Conservation (phyloP, 2,888 invertebrate genomes). For the Eristalis pertinax region DNA sequence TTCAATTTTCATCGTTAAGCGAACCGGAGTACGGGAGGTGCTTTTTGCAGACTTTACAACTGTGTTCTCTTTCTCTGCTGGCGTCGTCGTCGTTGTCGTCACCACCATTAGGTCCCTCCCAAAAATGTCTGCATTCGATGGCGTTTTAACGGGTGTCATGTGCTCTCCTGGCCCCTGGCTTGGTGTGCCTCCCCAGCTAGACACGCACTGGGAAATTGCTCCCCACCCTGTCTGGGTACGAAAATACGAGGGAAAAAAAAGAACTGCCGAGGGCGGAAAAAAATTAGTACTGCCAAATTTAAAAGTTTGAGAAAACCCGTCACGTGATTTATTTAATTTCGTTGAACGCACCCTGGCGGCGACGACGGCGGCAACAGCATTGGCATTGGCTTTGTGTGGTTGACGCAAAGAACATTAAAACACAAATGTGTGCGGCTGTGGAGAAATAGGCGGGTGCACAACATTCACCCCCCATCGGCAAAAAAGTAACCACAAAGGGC, state of each 20-base stretch:
- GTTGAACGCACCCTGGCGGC: constrained; percentile 23
- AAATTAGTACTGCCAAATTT: constrained; percentile 66
- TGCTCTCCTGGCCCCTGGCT: background rate
- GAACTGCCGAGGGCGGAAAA: background rate
- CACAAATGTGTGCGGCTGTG: constrained; percentile 45
- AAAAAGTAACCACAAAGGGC: constrained; percentile 53
- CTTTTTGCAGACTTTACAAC: constrained; percentile 52
- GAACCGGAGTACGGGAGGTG: constrained; percentile 38
- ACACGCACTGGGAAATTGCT: constrained; percentile 50
- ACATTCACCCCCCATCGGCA: constrained; percentile 41
- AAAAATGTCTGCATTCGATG: constrained; percentile 15
- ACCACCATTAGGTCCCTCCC: constrained; percentile 8
- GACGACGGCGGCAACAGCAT: background rate
- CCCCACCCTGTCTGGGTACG: constrained; percentile 24
- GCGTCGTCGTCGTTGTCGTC: constrained; percentile 19
- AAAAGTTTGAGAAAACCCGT: constrained; percentile 21
- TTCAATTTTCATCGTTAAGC: constrained; percentile 66
- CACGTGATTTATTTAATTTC: constrained; percentile 65
- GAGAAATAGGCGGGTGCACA: background rate
- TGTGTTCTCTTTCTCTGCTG: constrained; percentile 18
- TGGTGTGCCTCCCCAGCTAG: constrained; percentile 34
- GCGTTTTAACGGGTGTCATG: constrained; percentile 21
- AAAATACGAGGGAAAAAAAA: constrained; percentile 1
- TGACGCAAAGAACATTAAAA: constrained; percentile 65
- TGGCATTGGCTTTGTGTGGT: constrained; percentile 36